These are phyloP conservation scores for Calliphora vicina DNA, from an alignment of 1,140 invertebrate genomes.

Conservation along the genomic window DNA sequence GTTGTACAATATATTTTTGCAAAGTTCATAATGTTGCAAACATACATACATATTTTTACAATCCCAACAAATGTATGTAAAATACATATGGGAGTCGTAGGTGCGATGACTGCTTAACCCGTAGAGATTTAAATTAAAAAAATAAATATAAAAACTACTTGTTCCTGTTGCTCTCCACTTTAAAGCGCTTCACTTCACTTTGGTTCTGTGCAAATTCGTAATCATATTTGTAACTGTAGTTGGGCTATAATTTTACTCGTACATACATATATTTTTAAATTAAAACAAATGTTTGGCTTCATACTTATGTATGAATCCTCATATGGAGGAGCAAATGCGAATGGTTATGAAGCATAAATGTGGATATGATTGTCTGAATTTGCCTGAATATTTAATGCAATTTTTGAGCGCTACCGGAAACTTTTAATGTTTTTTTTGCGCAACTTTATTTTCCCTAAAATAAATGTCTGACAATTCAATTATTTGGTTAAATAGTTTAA, in stretches of 20 bases:
- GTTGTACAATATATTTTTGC: background rate
- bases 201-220: background rate
- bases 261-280: background rate
- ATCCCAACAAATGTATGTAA: no score
- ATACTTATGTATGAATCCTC: background rate
- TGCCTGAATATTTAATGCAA: no score
- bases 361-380: background rate
- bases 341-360: no score
- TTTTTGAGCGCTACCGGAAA: background rate
- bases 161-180: background rate
- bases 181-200: background rate
- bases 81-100: background rate
- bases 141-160: background rate
- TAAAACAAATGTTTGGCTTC: conserved; percentile 9
- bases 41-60: background rate
- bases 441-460: background rate
- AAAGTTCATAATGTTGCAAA: background rate
- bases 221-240: background rate
- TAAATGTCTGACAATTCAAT: background rate
- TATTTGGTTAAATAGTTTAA: background rate
- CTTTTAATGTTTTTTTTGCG: background rate
- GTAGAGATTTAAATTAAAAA: background rate
- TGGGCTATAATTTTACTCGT: background rate
- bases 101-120: conserved; percentile 7
- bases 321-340: no score